Conservation (phyloP, 2,888 invertebrate species). For the Sinhomidia bicolor region DNA sequence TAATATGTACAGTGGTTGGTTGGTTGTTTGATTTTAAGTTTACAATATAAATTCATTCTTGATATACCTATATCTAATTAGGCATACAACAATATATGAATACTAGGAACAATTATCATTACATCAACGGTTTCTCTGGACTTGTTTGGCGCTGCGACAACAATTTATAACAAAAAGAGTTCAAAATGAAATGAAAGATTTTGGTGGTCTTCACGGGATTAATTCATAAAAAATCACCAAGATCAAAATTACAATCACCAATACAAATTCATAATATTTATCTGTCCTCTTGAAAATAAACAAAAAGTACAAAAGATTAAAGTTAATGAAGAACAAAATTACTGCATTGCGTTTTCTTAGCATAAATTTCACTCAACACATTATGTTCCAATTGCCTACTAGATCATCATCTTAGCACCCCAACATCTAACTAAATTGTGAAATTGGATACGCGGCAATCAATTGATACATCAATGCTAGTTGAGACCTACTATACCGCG, state of each 20-base stretch:
- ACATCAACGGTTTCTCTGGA: neutral
- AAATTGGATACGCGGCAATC: neutral
- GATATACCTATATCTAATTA: neutral
- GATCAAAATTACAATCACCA: neutral
- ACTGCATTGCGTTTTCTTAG: conserved; percentile 9
- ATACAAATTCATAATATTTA: neutral
- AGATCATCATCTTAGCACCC: conserved; percentile 11
- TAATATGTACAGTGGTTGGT: neutral
- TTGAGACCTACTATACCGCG: neutral
- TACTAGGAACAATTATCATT: conserved; percentile 18
- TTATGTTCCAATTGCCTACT: neutral
- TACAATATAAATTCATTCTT: neutral
- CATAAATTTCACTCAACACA: neutral
- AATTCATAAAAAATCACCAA: neutral
- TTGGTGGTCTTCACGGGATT: neutral
- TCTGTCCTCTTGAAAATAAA: neutral
- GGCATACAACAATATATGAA: neutral
- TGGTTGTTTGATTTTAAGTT: neutral
- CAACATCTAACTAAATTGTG: conserved; percentile 2
- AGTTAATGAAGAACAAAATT: neutral
- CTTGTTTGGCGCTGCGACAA: neutral
- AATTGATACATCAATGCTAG: neutral
- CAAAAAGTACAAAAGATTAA: neutral
- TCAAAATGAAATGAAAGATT: neutral
- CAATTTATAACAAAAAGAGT: neutral